phyloP scores from a whole-genome alignment of 2,797 vertebrate genomes.

The Spea hammondii region DNA sequence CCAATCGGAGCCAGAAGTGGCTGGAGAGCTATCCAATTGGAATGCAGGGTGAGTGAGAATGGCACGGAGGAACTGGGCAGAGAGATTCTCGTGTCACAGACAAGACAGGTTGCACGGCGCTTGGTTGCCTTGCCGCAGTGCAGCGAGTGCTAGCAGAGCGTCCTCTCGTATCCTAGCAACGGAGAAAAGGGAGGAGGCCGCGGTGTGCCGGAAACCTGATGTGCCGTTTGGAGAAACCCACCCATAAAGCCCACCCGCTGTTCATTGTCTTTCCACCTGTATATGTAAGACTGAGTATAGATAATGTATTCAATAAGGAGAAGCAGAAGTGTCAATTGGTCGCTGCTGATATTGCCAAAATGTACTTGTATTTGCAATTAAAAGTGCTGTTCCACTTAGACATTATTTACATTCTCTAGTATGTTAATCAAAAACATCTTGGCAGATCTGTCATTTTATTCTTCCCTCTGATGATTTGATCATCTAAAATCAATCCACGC shows the following conservation, averaged over 20 bases:
- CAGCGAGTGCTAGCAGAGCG: conserved; percentile 69
- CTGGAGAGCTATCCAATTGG: background rate
- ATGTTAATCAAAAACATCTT: no score
- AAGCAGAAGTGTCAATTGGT: no score
- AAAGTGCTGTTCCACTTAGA: no score
- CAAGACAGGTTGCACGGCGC: conserved; percentile 23
- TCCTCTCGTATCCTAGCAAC: conserved; percentile 75
- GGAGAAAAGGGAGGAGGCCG: background rate
- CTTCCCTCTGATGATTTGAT: no score
- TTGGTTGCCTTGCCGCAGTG: conserved; percentile 77
- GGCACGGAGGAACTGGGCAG: background rate
- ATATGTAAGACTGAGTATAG: background rate
- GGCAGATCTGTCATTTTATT: no score
- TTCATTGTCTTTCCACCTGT: background rate
- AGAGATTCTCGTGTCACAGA: background rate
- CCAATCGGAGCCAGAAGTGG: conserved; percentile 12
- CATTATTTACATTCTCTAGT: no score
- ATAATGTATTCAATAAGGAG: no score
- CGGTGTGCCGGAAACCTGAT: background rate
- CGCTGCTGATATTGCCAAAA: no score
- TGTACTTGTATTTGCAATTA: no score
- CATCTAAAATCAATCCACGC: no score
- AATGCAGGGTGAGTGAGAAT: background rate
- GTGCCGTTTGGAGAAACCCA: background rate
- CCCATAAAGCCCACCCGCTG: background rate